Conservation (phyloP, 2,113 vertebrate genomes). For the Reinhardtius hippoglossoides region DNA sequence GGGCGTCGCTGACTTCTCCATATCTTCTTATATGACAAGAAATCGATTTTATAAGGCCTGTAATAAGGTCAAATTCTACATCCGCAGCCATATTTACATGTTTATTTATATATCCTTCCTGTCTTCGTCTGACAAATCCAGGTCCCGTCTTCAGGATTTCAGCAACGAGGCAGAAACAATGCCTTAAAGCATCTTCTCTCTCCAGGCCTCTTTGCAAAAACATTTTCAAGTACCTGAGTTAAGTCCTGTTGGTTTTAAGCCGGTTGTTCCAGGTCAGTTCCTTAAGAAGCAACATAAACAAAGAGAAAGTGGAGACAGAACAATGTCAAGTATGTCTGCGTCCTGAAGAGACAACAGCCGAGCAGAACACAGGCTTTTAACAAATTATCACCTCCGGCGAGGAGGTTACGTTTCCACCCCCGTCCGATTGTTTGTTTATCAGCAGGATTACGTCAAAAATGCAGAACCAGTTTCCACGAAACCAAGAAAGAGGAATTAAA, state of each 20-base stretch:
- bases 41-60: too few relatives aligned
- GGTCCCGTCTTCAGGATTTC: not conserved
- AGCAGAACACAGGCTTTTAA: constrained; percentile 15
- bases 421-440: too few relatives aligned
- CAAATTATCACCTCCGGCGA: too few relatives aligned
- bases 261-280: constrained; percentile 85
- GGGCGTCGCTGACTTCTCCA: not conserved
- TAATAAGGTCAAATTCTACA: too few relatives aligned
- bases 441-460: too few relatives aligned
- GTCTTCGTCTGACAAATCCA: not conserved
- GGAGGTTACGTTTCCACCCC: not conserved
- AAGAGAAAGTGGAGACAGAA: constrained; percentile 81
- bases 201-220: constrained; percentile 37
- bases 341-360: constrained; percentile 67
- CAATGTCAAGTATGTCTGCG: constrained; percentile 83
- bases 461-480: too few relatives aligned
- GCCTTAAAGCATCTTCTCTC: constrained; percentile 6
- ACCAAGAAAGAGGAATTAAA: too few relatives aligned
- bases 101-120: too few relatives aligned
- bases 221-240: constrained; percentile 57
- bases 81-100: too few relatives aligned
- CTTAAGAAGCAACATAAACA: constrained; percentile 80
- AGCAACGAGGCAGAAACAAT: not conserved
- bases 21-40: too few relatives aligned
- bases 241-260: constrained; percentile 62